Base-by-base conservation (phyloP, 2,797 vertebrate species). In the Sebastolobus alascanus region DNA sequence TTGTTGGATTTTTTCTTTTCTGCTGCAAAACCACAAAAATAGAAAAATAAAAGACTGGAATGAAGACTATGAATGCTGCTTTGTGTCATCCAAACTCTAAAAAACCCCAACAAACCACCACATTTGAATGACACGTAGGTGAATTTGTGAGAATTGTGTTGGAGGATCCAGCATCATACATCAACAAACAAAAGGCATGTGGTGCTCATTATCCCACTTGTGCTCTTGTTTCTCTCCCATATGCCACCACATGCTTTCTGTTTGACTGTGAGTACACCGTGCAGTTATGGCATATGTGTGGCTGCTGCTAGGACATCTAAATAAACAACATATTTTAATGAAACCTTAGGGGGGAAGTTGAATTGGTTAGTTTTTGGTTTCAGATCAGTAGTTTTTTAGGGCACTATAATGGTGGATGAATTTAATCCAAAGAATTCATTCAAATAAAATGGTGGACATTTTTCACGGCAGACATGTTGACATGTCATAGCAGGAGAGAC, bases 181-280 rank as follows among this genome's bases (percentile, higher is more conserved):
- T 61, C 18, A 61, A 56, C 27, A 76, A 77, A 66, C 35, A 77
- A 50, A 80, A 27, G 60, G 20, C 76, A 73, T 80, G 80, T 61
- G 64, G 27, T 61, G 59, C 43, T 50, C 12, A 40, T 87, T 73
- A 56, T 43, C 43, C 63, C 40, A 59, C 35, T 58, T 38, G 14
- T 55, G 1, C n/a, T 25, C 27, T 38, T n/a, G 43, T 61, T 58
- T 70, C 58, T 58, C 38, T 58, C 18, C 64, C 31, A 35, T 52
- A 16, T 63, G 60, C 43, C 46, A 46, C 35, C 70, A 58, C 16
- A 14, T 46, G 74, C 35, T 77, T 61, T 20, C 11, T 46, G 59
- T 81, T 66, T 55, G 18, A 56, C 37, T 54, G 22, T 66, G 16
- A 40, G 20, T 18, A 14, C 8, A 25, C 50, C 12, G 4, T 31